These are phyloP conservation scores for Lipotes vexillifer DNA, from an alignment of 2,113 vertebrate genomes.

Conservation along the genomic window DNA sequence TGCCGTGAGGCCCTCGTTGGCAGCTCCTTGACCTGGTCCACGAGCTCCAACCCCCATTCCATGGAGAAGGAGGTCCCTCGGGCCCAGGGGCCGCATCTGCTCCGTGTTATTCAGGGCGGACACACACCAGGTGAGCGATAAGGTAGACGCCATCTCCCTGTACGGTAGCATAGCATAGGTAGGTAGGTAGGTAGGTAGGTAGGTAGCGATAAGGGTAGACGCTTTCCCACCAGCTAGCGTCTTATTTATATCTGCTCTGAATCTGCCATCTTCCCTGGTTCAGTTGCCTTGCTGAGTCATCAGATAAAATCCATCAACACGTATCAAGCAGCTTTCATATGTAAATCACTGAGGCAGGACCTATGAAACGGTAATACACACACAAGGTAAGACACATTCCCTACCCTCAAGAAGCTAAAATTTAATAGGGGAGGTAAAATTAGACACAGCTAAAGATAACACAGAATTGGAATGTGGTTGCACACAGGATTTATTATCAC, in stretches of 20 bases:
- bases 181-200: too few species aligned
- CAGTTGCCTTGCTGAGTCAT: neutral
- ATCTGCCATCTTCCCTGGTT: neutral
- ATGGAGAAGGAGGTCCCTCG: neutral
- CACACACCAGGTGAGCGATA: fast-evolving
- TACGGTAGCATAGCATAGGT: fast-evolving
- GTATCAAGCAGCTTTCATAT: fast-evolving
- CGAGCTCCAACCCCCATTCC: fast-evolving
- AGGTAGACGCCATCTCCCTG: neutral
- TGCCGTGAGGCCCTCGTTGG: fast-evolving
- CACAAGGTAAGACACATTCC: neutral
- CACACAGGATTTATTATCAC: neutral
- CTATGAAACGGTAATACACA: fast-evolving
- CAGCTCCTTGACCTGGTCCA: fast-evolving
- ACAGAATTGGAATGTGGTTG: neutral
- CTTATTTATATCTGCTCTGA: neutral
- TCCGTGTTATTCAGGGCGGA: fast-evolving
- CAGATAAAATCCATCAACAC: neutral
- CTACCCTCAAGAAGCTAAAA: neutral
- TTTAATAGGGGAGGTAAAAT: neutral
- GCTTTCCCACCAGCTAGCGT: fast-evolving
- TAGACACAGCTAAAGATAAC: neutral
- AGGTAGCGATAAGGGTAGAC: too few species aligned
- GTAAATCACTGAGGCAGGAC: too few species aligned
- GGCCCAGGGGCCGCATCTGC: neutral